Conservation (phyloP, 2,797 vertebrate species). For the Cuculus canorus region DNA sequence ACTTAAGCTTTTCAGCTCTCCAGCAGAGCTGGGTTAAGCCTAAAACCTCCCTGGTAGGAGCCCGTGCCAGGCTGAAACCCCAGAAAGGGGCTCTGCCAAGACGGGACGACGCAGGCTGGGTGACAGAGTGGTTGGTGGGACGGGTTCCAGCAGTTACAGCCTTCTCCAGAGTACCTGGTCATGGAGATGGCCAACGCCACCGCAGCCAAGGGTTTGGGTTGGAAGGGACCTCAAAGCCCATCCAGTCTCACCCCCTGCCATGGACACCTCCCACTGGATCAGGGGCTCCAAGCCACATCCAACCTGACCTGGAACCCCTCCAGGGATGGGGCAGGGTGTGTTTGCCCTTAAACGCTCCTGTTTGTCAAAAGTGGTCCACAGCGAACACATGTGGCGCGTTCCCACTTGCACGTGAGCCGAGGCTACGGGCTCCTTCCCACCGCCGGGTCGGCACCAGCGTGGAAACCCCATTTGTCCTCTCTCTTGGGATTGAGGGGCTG, state of each 20-base stretch:
- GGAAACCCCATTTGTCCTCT: neutral
- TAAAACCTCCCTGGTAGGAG: neutral
- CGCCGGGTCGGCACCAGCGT: fast-evolving
- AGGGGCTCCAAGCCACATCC: no score
- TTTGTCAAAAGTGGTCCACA: no score
- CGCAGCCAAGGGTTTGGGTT: neutral
- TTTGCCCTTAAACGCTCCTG: fast-evolving
- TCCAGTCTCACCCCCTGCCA: no score
- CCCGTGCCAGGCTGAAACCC: fast-evolving
- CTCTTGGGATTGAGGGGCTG: fast-evolving
- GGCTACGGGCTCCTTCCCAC: neutral
- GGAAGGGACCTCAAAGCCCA: no score
- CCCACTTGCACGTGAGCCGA: fast-evolving
- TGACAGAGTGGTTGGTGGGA: neutral
- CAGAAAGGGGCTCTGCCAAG: neutral
- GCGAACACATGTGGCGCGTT: fast-evolving
- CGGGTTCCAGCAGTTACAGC: neutral
- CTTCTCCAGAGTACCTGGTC: neutral
- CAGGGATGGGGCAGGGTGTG: no score
- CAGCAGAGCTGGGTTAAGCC: no score
- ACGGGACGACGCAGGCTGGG: fast-evolving
- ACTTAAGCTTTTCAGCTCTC: neutral
- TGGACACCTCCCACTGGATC: no score
- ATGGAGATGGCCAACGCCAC: fast-evolving
- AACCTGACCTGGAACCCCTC: no score